phyloP scores from a whole-genome alignment of 2,888 invertebrate genomes.

The Automeris io region DNA sequence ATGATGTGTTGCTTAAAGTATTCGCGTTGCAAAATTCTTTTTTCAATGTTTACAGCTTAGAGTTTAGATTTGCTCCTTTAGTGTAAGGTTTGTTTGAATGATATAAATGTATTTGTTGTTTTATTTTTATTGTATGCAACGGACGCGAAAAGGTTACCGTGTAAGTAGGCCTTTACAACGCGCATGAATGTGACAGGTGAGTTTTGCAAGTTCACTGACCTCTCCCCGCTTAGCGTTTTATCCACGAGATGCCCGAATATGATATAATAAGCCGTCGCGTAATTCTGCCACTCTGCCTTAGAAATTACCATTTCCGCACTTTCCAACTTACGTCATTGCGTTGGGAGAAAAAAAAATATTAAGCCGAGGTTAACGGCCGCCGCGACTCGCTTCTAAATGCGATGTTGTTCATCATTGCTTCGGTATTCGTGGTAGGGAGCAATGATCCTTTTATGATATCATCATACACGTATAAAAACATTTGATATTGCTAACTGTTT shows the following conservation, averaged over 20 bases:
- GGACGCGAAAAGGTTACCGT: background rate
- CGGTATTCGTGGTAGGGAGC: conserved; percentile 53
- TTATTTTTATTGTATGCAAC: too few relatives aligned
- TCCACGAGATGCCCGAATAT: conserved; percentile 54
- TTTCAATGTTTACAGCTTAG: too few relatives aligned
- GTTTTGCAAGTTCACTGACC: conserved; percentile 73
- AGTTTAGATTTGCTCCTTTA: too few relatives aligned
- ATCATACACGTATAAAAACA: conserved; percentile 40
- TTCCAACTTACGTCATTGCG: conserved; percentile 68
- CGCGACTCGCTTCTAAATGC: conserved; percentile 43
- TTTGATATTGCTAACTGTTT: conserved; percentile 31
- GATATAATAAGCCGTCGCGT: conserved; percentile 57
- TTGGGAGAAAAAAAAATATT: conserved; percentile 43
- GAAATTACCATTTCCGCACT: conserved; percentile 69
- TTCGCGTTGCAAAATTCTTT: too few relatives aligned
- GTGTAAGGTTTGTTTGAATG: too few relatives aligned
- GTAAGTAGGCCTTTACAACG: conserved; percentile 28
- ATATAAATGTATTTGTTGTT: too few relatives aligned
- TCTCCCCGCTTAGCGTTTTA: conserved; percentile 43
- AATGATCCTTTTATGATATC: conserved; percentile 73
- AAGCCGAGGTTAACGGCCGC: conserved; percentile 60
- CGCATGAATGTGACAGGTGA: conserved; percentile 56
- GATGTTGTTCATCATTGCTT: conserved; percentile 56
- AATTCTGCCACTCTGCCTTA: conserved; percentile 43
- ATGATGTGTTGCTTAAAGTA: too few relatives aligned